phyloP scores from a whole-genome alignment of 2,888 invertebrate genomes.

The Dicyrtoma fusca region DNA sequence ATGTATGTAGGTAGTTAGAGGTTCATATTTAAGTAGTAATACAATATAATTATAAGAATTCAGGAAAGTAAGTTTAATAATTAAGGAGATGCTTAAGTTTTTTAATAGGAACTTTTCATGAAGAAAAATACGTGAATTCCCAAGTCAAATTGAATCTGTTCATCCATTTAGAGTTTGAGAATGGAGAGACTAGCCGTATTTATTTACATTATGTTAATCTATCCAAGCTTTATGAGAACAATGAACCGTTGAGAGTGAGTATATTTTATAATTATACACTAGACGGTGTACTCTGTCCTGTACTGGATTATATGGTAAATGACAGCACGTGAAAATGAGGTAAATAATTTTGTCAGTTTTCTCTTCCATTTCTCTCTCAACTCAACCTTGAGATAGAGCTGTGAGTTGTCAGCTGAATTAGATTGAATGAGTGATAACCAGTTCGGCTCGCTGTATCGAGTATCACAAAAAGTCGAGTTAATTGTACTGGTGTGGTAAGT shows the following conservation, averaged over 20 bases:
- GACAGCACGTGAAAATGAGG: conserved; percentile 19
- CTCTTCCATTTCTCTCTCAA: conserved; percentile 14
- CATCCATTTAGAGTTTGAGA: no score
- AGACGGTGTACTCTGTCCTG: neutral
- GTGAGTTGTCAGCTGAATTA: conserved; percentile 11
- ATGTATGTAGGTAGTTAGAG: no score
- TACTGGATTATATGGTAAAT: neutral
- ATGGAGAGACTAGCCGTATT: no score
- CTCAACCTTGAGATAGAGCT: conserved; percentile 11
- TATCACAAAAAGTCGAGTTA: conserved; percentile 6
- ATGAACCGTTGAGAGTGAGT: conserved; percentile 14
- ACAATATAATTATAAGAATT: no score
- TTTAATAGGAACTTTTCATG: no score
- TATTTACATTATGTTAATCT: no score
- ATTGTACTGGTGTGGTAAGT: conserved; percentile 19
- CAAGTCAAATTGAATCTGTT: no score
- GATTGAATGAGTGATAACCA: conserved; percentile 14
- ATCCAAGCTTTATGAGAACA: neutral
- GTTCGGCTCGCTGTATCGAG: conserved; percentile 2
- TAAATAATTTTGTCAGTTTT: conserved; percentile 27
- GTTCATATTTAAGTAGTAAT: no score
- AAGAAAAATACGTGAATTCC: no score
- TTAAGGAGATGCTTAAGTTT: no score
- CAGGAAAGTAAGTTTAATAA: no score
- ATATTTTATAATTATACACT: conserved; percentile 14